Base-by-base conservation (phyloP, 1,140 invertebrate genomes). In the Plutomurus gul region DNA sequence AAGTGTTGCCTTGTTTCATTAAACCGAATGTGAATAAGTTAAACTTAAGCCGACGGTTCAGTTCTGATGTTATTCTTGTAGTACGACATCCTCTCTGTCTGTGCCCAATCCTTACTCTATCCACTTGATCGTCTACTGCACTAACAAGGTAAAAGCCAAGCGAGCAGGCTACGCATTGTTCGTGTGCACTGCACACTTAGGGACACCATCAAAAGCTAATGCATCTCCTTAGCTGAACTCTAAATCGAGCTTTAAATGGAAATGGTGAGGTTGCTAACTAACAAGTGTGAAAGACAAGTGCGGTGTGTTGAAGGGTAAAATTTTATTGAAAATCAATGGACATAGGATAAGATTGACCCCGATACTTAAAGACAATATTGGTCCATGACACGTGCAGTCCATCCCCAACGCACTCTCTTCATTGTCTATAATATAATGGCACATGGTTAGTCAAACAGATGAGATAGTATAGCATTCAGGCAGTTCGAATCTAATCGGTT, bases 351-450 rank as follows among this genome's bases (percentile, higher is more conserved):
- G 70, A 72, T 72, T 72, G 70, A 72, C 70, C 70, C 70, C 70
- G 70, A 72, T 72, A 72, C 70, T 72, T 72, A 72, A 72, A 72
- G 70, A 72, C 70, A 72, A 72, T 72, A 72, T 72, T 72, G 70
- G 36, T 72, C 22, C 70, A 22, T 40, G 70, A 72, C 70, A 72
- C 70, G 70, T 72, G 70, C 70, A 72, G 70, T 43, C 70, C 70
- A 72, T 72, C 70, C 40, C 27, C 11, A 33, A 13, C n/a, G 27
- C 16, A 27, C 56, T 65, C 56, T n/a, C 56, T 65, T 65, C 56
- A 65, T 65, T 65, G 56, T 65, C 56, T 33, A 11, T 65, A 65
- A 65, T 65, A 27, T 65, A 65, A 65, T 65, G 56, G 25, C 56
- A 33, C 27, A 65, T 65, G 27, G 56, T 65, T 30, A 33, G 56